A percentile compares a stretch with the other conserved stretches of the same genome.
Evolutionary conservation across 64 coral and sea anemone species (phyloP).

Genomic region (Hydrozoanthus tunicans): DNA sequence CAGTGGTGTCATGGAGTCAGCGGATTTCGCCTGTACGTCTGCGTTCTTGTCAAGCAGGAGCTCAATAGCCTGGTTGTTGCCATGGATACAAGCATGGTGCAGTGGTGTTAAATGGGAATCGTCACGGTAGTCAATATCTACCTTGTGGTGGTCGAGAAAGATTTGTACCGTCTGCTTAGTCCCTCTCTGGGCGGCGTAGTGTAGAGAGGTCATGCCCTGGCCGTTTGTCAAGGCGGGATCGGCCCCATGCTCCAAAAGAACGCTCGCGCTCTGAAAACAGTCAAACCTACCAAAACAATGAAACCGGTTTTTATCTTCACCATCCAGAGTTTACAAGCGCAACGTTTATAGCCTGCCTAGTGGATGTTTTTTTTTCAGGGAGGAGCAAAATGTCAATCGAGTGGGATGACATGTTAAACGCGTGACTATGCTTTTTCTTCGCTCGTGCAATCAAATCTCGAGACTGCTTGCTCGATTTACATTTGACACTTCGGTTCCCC

Average conservation of each 20-base stretch:
- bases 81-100: conserved; percentile 46
- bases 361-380: neutral
- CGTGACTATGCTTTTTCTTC: no score
- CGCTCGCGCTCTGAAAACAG: conserved; percentile 21
- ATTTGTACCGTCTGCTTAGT: conserved; percentile 13
- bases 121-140: conserved; percentile 23
- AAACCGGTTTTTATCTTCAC: neutral
- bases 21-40: conserved; percentile 1
- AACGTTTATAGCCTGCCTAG: neutral
- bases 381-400: no score
- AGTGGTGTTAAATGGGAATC: neutral
- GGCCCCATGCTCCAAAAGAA: conserved; percentile 3
- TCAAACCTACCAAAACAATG: conserved; percentile 2
- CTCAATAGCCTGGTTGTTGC: conserved; percentile 24
- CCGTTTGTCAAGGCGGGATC: neutral
- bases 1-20: conserved; percentile 1
- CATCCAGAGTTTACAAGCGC: neutral
- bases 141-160: neutral
- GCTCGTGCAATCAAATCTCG: no score
- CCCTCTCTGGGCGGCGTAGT: conserved; percentile 2
- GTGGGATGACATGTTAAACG: no score
- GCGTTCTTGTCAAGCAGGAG: conserved; percentile 31
- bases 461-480: no score
- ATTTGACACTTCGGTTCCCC: no score
- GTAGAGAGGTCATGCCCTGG: conserved; percentile 6